phyloP scores from a whole-genome alignment of 2,797 vertebrate genomes.

The Anguilla megastoma region DNA sequence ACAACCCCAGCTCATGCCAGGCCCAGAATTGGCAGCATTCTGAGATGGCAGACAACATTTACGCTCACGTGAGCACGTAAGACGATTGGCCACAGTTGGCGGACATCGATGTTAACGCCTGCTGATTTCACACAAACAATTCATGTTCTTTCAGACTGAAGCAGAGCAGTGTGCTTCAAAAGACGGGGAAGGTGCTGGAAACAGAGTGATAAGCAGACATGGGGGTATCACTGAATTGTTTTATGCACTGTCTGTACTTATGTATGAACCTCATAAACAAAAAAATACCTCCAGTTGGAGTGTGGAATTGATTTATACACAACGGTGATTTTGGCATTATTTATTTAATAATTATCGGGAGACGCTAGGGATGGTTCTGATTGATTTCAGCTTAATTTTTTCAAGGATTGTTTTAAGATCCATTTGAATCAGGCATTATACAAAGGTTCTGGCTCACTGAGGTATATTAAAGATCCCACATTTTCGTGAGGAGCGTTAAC shows the following conservation, averaged over 20 bases:
- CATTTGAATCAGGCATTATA: neutral
- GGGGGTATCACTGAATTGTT: neutral
- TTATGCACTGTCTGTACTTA: neutral
- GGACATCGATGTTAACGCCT: neutral
- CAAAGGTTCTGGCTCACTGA: neutral
- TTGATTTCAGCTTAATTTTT: neutral
- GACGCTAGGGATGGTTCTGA: neutral
- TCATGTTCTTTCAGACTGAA: conserved; percentile 4
- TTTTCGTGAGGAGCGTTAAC: neutral
- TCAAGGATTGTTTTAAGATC: neutral
- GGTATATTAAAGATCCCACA: no score
- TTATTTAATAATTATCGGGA: neutral
- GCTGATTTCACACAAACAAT: neutral
- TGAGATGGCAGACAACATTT: neutral
- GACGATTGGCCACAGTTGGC: neutral
- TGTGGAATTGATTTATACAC: neutral
- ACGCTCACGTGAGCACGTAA: neutral
- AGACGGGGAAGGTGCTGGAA: neutral
- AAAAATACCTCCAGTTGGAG: neutral
- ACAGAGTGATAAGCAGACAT: neutral
- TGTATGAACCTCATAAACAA: neutral
- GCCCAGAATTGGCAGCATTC: neutral
- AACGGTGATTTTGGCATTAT: neutral
- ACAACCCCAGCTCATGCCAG: neutral
- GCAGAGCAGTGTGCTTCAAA: neutral